Conservation (phyloP, 2,113 vertebrate species). For the Tragelaphus scriptus region DNA sequence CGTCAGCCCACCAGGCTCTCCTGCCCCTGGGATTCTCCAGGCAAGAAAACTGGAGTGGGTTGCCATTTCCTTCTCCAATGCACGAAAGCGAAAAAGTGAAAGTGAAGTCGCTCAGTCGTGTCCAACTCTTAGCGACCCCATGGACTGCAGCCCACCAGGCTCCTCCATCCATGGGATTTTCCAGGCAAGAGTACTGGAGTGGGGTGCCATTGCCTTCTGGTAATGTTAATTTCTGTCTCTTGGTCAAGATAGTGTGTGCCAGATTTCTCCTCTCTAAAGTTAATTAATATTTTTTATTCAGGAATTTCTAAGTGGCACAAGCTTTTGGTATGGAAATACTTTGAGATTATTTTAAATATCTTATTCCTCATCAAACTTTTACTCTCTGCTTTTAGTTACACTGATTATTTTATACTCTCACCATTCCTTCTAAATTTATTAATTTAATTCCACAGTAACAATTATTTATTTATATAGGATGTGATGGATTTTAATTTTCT, state of each 20-base stretch:
- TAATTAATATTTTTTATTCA: neutral
- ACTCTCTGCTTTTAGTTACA: neutral
- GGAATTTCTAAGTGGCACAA: conserved; percentile 4
- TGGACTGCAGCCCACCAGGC: too few species aligned
- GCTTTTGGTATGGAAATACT: neutral
- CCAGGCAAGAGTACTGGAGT: too few species aligned
- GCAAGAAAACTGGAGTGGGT: too few species aligned
- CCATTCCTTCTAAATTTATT: neutral
- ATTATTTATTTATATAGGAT: neutral
- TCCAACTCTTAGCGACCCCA: too few species aligned
- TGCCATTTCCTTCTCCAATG: too few species aligned
- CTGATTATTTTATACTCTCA: neutral
- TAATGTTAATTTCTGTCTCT: neutral
- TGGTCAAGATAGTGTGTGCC: neutral
- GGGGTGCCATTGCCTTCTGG: too few species aligned
- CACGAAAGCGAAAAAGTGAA: too few species aligned
- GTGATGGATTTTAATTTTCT: neutral
- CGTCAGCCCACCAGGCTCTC: too few species aligned
- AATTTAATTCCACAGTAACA: neutral
- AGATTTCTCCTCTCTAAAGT: neutral
- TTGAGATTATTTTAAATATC: conserved; percentile 3
- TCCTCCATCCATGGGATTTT: too few species aligned
- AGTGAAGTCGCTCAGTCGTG: too few species aligned
- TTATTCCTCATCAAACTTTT: neutral
- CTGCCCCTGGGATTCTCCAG: too few species aligned